Conservation (phyloP, 2,888 invertebrate genomes). For the Apamea epomidion region DNA sequence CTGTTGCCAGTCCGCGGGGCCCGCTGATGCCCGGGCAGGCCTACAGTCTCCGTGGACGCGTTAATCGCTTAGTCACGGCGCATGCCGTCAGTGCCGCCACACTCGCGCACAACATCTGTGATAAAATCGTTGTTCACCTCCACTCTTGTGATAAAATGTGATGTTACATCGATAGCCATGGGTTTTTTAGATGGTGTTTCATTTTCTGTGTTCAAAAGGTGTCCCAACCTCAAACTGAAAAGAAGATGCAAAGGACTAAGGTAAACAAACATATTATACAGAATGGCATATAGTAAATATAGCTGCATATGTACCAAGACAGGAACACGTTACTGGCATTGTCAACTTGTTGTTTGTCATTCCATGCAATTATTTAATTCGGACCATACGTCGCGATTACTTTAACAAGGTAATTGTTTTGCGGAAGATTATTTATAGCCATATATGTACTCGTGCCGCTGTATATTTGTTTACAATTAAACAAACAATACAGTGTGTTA, state of each 20-base stretch:
- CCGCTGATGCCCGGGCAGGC: constrained; percentile 58
- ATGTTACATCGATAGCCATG: constrained; percentile 76
- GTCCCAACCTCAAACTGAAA: constrained; percentile 82
- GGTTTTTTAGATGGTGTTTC: constrained; percentile 82
- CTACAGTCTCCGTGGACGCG: constrained; percentile 69
- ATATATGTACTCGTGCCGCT: not conserved
- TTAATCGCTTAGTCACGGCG: constrained; percentile 83
- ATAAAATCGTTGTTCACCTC: constrained; percentile 70
- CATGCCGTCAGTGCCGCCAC: constrained; percentile 75
- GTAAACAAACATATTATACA: constrained; percentile 69
- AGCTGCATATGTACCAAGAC: constrained; percentile 22
- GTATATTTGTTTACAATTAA: constrained; percentile 34
- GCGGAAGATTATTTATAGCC: constrained; percentile 16
- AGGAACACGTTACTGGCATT: constrained; percentile 19
- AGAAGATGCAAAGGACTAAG: constrained; percentile 75
- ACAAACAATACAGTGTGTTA: constrained; percentile 30
- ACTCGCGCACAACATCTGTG: constrained; percentile 77
- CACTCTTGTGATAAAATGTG: constrained; percentile 77
- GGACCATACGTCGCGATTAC: constrained; percentile 24
- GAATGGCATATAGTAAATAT: constrained; percentile 14
- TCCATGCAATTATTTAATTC: constrained; percentile 52
- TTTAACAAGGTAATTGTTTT: constrained; percentile 51
- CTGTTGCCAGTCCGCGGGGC: constrained; percentile 62
- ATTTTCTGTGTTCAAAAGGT: constrained; percentile 86
- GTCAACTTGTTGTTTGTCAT: constrained; percentile 39